Conservation (phyloP, 1,140 invertebrate genomes). For the Tribolium castaneum region DNA sequence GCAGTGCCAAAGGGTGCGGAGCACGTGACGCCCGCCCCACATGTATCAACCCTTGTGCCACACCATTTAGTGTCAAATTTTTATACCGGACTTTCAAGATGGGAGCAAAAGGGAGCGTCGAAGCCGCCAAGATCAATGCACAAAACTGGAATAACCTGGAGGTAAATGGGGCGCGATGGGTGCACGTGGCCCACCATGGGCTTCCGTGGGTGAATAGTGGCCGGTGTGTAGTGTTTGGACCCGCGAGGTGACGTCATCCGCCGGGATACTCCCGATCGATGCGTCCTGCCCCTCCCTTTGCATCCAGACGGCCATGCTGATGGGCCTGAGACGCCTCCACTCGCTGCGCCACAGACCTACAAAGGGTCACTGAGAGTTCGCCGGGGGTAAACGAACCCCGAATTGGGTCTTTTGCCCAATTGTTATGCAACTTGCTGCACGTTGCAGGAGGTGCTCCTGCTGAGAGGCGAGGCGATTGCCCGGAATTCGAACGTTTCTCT, state of each 20-base stretch:
- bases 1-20: constrained; percentile 36
- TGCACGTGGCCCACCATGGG: neutral
- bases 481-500: too few species aligned
- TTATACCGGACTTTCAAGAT: constrained; percentile 59
- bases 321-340: constrained; percentile 17
- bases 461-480: too few species aligned
- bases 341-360: constrained; percentile 37
- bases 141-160: constrained; percentile 80
- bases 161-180: constrained; percentile 64
- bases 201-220: constrained; percentile 1
- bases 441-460: neutral
- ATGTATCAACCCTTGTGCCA: constrained; percentile 35
- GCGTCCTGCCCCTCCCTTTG: constrained; percentile 56
- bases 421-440: too few species aligned
- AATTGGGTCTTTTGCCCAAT: constrained; percentile 10
- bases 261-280: constrained; percentile 57
- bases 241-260: constrained; percentile 55
- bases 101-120: constrained; percentile 80
- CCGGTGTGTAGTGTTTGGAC: constrained; percentile 41
- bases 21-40: constrained; percentile 30
- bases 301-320: constrained; percentile 51
- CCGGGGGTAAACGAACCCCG: constrained; percentile 35
- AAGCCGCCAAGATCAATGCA: constrained; percentile 78
- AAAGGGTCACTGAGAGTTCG: constrained; percentile 8
- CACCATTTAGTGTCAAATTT: constrained; percentile 45